These are phyloP conservation scores for Alosa sapidissima DNA, from an alignment of 2,797 vertebrate species.

Conservation along the genomic window DNA sequence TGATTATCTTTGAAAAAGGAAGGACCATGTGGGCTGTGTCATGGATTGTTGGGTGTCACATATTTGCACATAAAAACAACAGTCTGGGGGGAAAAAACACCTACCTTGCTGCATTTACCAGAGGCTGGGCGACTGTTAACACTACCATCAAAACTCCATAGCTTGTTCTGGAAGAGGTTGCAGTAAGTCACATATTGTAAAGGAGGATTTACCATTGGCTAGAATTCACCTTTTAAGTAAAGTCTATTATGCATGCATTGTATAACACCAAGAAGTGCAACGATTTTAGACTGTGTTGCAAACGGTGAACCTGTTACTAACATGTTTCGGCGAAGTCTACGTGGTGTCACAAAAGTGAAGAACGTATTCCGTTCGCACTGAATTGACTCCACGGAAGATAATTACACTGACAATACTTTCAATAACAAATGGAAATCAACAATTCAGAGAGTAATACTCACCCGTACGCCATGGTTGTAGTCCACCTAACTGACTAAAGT, in stretches of 20 bases:
- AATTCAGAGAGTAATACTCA: not conserved
- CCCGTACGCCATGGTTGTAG: not conserved
- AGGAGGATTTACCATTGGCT: not conserved
- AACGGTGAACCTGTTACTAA: no score
- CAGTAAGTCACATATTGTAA: not conserved
- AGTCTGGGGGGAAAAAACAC: not conserved
- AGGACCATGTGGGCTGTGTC: not conserved
- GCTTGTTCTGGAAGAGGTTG: conserved; percentile 50
- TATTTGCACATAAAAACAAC: not conserved
- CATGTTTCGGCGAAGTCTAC: not conserved
- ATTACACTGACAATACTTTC: not conserved
- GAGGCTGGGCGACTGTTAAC: conserved; percentile 49
- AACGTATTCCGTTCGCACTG: not conserved
- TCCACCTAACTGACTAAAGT: not conserved
- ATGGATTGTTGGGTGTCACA: no score
- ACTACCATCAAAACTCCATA: conserved; percentile 51
- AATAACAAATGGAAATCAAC: not conserved
- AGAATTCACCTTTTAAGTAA: not conserved
- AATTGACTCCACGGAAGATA: not conserved
- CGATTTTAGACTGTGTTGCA: no score
- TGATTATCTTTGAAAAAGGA: not conserved
- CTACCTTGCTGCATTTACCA: conserved; percentile 57
- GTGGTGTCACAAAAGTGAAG: not conserved
- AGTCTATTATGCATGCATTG: no score
- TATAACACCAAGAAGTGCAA: no score